These are phyloP conservation scores for Poeciliopsis infans DNA, from an alignment of 2,797 vertebrate genomes.

Conservation along the genomic window DNA sequence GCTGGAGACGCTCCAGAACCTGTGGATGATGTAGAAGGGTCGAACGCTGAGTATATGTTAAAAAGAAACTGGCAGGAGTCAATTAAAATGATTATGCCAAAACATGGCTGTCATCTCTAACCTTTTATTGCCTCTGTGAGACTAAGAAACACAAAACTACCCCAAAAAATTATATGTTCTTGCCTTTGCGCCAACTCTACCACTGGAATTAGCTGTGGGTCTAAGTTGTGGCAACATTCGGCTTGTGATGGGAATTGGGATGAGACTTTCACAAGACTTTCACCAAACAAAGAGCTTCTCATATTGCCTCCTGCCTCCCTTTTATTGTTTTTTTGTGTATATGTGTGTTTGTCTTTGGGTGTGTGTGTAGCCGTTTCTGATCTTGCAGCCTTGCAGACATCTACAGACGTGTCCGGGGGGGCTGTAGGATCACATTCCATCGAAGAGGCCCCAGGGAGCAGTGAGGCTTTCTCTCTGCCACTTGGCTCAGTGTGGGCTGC, in stretches of 20 bases:
- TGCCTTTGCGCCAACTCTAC: slow-evolving; percentile 38
- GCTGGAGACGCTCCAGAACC: slow-evolving; percentile 97
- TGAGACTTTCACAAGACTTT: slow-evolving; percentile 52
- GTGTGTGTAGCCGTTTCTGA: slow-evolving; percentile 63
- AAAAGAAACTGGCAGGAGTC: not conserved
- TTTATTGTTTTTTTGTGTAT: slow-evolving; percentile 64
- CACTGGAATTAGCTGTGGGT: slow-evolving; percentile 54
- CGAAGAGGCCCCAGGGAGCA: slow-evolving; percentile 81
- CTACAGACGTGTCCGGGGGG: slow-evolving; percentile 78
- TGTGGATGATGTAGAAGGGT: slow-evolving; percentile 53
- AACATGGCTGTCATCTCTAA: slow-evolving; percentile 29
- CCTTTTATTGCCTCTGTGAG: slow-evolving; percentile 33
- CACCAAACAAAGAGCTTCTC: slow-evolving; percentile 56
- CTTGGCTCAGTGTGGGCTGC: slow-evolving; percentile 78
- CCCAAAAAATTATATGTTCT: slow-evolving; percentile 21
- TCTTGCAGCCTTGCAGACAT: slow-evolving; percentile 79
- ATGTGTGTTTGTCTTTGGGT: slow-evolving; percentile 32
- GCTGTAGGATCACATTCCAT: slow-evolving; percentile 84
- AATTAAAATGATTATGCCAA: slow-evolving; percentile 19
- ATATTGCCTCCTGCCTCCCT: slow-evolving; percentile 51
- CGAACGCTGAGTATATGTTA: slow-evolving; percentile 9
- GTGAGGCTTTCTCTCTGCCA: slow-evolving; percentile 78
- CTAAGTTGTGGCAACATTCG: slow-evolving; percentile 51
- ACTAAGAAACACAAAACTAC: slow-evolving; percentile 22
- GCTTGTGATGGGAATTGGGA: slow-evolving; percentile 65